phyloP scores from a whole-genome alignment of 2,113 vertebrate species.

The Actenoides lindsayi region DNA sequence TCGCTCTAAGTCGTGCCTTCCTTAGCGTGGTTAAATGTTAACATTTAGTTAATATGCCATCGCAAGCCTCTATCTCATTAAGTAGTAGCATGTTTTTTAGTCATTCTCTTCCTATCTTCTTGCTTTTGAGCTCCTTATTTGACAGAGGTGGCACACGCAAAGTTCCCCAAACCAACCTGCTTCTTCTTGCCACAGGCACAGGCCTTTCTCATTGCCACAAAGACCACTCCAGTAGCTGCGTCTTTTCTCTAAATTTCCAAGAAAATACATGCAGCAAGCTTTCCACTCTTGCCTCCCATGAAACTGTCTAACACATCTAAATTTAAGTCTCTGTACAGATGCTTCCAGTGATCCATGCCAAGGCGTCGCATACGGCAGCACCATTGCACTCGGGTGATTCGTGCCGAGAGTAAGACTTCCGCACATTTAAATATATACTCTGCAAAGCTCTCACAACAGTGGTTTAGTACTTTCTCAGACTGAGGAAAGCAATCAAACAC shows the following conservation, averaged over 20 bases:
- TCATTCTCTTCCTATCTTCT: neutral
- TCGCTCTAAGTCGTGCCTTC: neutral
- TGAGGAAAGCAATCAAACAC: constrained; percentile 37
- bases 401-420: constrained; percentile 8
- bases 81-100: neutral
- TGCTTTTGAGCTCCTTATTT: neutral
- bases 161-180: neutral
- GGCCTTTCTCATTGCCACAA: neutral
- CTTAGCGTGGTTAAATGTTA: neutral
- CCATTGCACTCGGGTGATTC: constrained; percentile 38
- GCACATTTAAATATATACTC: neutral
- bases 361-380: neutral
- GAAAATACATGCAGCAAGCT: neutral
- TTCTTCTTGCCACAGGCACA: neutral
- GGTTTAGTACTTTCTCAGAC: constrained; percentile 16
- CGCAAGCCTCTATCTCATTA: neutral
- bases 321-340: neutral
- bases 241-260: neutral
- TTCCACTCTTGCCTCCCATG: neutral
- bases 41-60: neutral
- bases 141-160: neutral
- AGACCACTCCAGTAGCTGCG: neutral
- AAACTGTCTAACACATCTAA: constrained; percentile 33
- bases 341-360: constrained; percentile 28
- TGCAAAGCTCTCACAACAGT: neutral